Evolutionary conservation across 2,797 vertebrate genomes (phyloP).

Genomic region (Epinephelus malabaricus): DNA sequence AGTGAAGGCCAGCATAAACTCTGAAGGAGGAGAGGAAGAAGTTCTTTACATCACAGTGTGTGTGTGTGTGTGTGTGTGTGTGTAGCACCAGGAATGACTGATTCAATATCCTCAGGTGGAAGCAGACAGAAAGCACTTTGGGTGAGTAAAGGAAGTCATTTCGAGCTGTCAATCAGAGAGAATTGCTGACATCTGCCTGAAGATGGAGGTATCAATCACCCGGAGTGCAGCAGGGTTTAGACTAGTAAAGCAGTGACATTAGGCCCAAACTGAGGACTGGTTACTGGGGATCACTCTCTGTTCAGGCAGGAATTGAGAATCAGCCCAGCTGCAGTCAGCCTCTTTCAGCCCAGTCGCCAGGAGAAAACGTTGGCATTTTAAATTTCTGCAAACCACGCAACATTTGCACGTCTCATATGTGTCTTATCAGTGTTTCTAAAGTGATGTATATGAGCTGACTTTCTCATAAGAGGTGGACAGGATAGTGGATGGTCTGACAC

Average conservation of each 20-base stretch:
- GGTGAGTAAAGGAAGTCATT: constrained; percentile 81
- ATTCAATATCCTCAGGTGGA: constrained; percentile 75
- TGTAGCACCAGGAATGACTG: constrained; percentile 40
- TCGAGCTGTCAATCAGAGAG: constrained; percentile 79
- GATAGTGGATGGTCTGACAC: no score
- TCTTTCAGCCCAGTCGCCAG: not conserved
- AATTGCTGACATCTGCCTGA: constrained; percentile 74
- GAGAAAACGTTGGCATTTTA: no score
- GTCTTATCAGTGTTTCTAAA: no score
- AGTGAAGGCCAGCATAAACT: constrained; percentile 34
- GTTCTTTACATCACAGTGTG: constrained; percentile 29
- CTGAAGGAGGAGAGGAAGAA: constrained; percentile 23
- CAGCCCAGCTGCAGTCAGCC: not conserved
- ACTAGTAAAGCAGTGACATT: constrained; percentile 53
- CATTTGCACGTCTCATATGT: no score
- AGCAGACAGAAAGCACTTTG: constrained; percentile 74
- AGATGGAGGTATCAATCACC: constrained; percentile 73
- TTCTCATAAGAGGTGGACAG: no score
- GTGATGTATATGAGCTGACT: no score
- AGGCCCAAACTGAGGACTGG: constrained; percentile 43
- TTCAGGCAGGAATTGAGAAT: not conserved
- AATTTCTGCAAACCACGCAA: no score
- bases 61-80: constrained; percentile 16
- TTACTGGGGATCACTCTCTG: constrained; percentile 23
- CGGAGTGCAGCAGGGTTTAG: constrained; percentile 44